These are phyloP conservation scores for Papilio helenus DNA, from an alignment of 1,140 invertebrate genomes.

Conservation along the genomic window DNA sequence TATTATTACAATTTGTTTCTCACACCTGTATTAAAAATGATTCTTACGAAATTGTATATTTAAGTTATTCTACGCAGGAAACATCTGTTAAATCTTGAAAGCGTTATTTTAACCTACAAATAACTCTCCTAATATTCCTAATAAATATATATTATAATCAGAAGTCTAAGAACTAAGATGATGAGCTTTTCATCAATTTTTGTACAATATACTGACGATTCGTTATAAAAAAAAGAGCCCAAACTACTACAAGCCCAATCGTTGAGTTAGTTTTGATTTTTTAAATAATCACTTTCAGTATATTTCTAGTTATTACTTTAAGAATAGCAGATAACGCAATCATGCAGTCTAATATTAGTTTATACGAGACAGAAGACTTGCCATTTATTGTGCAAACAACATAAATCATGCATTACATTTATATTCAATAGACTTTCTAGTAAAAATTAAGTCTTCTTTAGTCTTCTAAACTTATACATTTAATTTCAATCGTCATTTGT, in stretches of 20 bases:
- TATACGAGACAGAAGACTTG: not conserved
- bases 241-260: not conserved
- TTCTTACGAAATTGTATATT: not conserved
- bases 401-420: constrained; percentile 1
- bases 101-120: not conserved
- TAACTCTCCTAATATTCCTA: not conserved
- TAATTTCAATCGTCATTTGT: too few relatives aligned
- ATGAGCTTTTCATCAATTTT: not conserved
- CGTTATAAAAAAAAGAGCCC: not conserved
- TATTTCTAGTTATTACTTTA: not conserved
- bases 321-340: not conserved
- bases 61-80: not conserved
- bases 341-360: not conserved
- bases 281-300: not conserved
- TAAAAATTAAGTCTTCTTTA: not conserved
- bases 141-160: not conserved
- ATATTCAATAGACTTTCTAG: not conserved
- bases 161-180: not conserved
- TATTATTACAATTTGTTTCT: not conserved
- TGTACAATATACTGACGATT: not conserved
- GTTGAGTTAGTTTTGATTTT: not conserved
- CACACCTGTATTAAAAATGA: not conserved
- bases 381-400: not conserved
- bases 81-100: not conserved
- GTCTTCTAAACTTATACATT: too few relatives aligned